Base-by-base conservation (phyloP, 2,113 vertebrate species). In the Lipotes vexillifer region DNA sequence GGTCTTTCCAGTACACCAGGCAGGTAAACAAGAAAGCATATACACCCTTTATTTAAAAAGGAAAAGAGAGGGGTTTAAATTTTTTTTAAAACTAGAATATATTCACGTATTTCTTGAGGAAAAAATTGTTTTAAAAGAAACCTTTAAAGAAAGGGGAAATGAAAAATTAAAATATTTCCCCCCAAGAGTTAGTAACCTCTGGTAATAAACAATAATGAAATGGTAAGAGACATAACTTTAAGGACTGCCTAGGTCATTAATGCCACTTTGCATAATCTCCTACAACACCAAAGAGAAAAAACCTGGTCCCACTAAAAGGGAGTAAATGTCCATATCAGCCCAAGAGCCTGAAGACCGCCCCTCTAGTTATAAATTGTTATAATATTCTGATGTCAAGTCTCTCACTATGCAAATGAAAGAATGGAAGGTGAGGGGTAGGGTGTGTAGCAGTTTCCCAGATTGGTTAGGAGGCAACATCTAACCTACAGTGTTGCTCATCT, bases 201-300 rank as follows among this genome's bases (percentile, higher is more conserved):
- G 27, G 11, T 93, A 63, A 10, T 81, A 69, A 69, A 85, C 2
- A 75, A 86, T 89, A 80, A 8, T 57, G 93, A 61, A 91, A 88
- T 61, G 21, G 6, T 84, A 66, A 74, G 77, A 82, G 33, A 95
- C 13, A 20, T 46, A 69, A 17, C 80, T 95, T 92, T 93, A 81
- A 94, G 75, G 49, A 65, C 13, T 84, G 27, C 61, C 65, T 69
- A 75, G 27, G 59, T 65, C 91, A 88, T 96, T 74, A 94, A 93
- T 74, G 41, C 31, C 31, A 66, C 66, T 86, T 41, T 90, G 66
- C 65, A 94, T 74, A 61, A 96, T 65, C 59, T 95, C 46, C 46
- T 93, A 92, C 44, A 78, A 68, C 41, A 94, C n/a, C 33, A 80
- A 68, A 82, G 44, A 89, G 27, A 72, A 93, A 94, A 94, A 85